These are phyloP conservation scores for Phalanger gymnotis DNA, from an alignment of 2,797 vertebrate genomes.

Conservation along the genomic window DNA sequence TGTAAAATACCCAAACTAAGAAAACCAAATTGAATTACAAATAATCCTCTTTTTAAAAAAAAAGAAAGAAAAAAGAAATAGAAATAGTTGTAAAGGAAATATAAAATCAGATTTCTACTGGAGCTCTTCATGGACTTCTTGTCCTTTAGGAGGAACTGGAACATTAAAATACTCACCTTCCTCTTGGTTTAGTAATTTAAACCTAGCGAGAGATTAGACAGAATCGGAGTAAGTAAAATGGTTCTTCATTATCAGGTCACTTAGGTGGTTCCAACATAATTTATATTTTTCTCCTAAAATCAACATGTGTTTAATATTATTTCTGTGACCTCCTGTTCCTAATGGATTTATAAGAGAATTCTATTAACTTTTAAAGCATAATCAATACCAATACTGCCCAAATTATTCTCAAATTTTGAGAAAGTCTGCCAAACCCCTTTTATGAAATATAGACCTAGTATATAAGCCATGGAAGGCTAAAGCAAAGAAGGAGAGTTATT, in stretches of 20 bases:
- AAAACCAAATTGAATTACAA: not conserved
- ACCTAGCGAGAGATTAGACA: slow-evolving; percentile 85
- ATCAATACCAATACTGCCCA: not conserved
- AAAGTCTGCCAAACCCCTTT: not conserved
- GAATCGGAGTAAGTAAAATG: not conserved
- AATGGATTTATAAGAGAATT: not conserved
- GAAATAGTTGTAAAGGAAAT: not conserved
- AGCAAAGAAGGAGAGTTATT: not conserved
- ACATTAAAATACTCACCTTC: slow-evolving; percentile 98
- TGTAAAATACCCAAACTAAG: not conserved
- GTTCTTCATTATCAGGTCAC: not conserved
- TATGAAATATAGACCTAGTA: not conserved
- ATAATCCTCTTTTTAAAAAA: not conserved
- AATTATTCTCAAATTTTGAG: not conserved
- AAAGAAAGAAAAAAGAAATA: not conserved
- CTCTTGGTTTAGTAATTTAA: slow-evolving; percentile 96
- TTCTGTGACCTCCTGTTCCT: not conserved
- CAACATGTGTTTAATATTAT: not conserved
- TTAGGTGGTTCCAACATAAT: not conserved
- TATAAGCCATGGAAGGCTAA: not conserved
- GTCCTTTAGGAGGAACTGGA: slow-evolving; percentile 93
- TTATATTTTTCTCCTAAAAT: not conserved
- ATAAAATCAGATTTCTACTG: slow-evolving; percentile 88
- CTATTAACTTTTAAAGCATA: not conserved
- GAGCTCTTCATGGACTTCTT: slow-evolving; percentile 94